Percentiles rank a stretch among this genome's conserved stretches.
phyloP scores from a whole-genome alignment of 2,113 vertebrate genomes.

The Heterotilapia buettikoferi region DNA sequence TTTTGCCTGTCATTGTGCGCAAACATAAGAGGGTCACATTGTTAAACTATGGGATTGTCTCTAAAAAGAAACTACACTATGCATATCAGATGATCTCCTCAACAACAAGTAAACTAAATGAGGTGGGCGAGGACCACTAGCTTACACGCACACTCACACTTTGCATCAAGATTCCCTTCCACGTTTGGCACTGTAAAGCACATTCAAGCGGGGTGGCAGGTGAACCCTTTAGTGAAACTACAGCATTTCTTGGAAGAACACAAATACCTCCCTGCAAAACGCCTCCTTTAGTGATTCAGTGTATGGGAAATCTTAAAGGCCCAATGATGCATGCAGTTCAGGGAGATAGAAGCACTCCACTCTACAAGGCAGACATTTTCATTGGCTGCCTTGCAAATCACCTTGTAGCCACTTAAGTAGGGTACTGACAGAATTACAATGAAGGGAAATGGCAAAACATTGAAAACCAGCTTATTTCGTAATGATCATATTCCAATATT shows the following conservation, averaged over 20 bases:
- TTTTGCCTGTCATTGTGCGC: not conserved
- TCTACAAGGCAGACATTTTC: conserved; percentile 20
- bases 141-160: not conserved
- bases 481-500: not conserved
- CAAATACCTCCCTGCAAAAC: not conserved
- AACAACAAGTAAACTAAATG: not conserved
- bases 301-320: not conserved
- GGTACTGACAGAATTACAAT: not conserved
- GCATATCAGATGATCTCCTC: conserved; percentile 4
- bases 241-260: not conserved
- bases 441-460: not conserved
- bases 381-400: conserved; percentile 1
- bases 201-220: not conserved
- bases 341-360: conserved; percentile 49
- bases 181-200: conserved; percentile 55
- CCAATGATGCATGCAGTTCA: not conserved
- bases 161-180: conserved; percentile 9
- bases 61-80: not conserved
- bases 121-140: not conserved
- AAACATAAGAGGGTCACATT: not conserved
- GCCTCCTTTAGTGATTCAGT: not conserved
- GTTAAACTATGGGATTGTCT: conserved; percentile 46
- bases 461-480: not conserved
- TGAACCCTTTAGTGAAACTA: not conserved
- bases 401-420: not conserved